Conservation (phyloP, 2,113 vertebrate genomes). For the Agapornis roseicollis region DNA sequence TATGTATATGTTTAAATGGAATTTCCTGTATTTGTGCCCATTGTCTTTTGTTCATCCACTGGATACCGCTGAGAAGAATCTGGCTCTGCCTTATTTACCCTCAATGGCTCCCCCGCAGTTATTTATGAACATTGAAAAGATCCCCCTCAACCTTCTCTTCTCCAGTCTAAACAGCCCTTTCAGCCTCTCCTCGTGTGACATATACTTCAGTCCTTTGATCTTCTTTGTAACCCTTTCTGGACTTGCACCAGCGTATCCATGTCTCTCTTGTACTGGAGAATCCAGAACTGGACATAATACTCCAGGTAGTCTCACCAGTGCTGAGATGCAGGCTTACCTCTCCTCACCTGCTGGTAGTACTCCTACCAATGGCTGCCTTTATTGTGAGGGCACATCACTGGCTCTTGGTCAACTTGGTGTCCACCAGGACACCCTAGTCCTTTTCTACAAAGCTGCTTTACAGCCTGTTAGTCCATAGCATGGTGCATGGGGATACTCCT, state of each 20-base stretch:
- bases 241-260: accelerated
- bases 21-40: background rate
- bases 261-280: background rate
- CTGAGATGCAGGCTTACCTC: background rate
- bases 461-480: background rate
- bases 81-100: background rate
- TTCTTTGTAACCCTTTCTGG: background rate
- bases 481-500: background rate
- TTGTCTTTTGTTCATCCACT: background rate
- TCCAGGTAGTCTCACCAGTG: background rate
- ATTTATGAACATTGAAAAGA: background rate
- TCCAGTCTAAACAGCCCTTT: background rate
- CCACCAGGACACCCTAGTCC: background rate
- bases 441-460: background rate
- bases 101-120: background rate
- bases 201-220: background rate
- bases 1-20: background rate
- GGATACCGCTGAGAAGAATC: background rate
- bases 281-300: background rate
- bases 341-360: background rate
- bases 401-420: background rate
- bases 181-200: background rate
- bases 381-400: background rate
- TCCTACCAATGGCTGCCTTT: background rate
- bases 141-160: background rate